These are phyloP conservation scores for Ormyrus pomaceus DNA, from an alignment of 2,888 invertebrate genomes.

Conservation along the genomic window DNA sequence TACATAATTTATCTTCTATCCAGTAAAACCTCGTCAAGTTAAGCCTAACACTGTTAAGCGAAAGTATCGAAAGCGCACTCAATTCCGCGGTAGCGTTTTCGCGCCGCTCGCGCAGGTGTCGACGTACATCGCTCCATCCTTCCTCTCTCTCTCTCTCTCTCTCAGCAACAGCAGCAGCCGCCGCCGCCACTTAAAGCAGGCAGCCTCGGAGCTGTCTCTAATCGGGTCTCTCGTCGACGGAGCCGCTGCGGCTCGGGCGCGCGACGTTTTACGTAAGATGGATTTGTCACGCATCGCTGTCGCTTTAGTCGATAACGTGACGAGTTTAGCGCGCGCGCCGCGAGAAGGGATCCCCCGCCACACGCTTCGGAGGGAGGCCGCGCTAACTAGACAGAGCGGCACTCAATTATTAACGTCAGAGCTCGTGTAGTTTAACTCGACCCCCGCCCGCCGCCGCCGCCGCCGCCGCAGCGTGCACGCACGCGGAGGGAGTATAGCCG, in stretches of 20 bases:
- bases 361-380: conserved; percentile 42
- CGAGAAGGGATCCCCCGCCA: neutral
- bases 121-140: conserved; percentile 1
- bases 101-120: neutral
- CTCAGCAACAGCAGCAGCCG: too few species aligned
- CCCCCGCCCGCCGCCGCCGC: conserved; percentile 48
- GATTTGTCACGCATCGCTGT: conserved; percentile 74
- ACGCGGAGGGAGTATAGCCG: too few species aligned
- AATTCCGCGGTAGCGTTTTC: neutral
- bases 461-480: too few species aligned
- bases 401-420: conserved; percentile 76
- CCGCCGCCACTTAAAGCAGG: too few species aligned
- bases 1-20: too few species aligned
- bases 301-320: conserved; percentile 73
- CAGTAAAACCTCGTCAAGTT: too few species aligned
- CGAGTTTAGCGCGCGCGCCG: conserved; percentile 65
- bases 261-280: conserved; percentile 64
- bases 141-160: neutral
- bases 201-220: too few species aligned
- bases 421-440: conserved; percentile 74
- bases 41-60: neutral
- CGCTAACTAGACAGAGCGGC: conserved; percentile 75
- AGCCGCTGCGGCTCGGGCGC: neutral
- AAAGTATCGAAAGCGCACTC: neutral
- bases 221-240: too few species aligned